Conservation (phyloP, 2,888 invertebrate species). For the Dusona sp. region DNA sequence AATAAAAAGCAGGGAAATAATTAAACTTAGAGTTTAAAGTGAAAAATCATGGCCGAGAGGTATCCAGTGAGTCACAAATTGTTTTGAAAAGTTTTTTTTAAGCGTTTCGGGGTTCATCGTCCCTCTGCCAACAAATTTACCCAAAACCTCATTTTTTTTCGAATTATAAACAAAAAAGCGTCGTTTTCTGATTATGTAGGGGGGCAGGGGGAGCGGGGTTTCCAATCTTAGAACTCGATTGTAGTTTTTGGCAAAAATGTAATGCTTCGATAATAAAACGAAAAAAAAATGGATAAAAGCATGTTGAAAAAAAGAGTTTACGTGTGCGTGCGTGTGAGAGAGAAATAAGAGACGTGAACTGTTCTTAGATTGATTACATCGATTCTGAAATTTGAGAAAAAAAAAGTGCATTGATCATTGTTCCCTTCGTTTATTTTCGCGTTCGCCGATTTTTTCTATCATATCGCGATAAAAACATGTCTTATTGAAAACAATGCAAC, state of each 20-base stretch:
- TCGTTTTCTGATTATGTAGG: constrained; percentile 23
- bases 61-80: constrained; percentile 32
- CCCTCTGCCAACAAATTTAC: constrained; percentile 1
- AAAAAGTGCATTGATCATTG: not conserved
- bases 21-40: constrained; percentile 37
- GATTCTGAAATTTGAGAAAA: not conserved
- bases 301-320: constrained; percentile 24
- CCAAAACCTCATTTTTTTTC: not conserved
- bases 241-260: constrained; percentile 58
- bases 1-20: constrained; percentile 35
- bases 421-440: not conserved
- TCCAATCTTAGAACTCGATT: constrained; percentile 45
- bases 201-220: constrained; percentile 27
- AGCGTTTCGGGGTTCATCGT: constrained; percentile 18
- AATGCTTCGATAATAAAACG: constrained; percentile 57
- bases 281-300: constrained; percentile 32
- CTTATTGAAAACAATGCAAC: not conserved
- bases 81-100: constrained; percentile 9
- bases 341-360: constrained; percentile 33
- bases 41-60: constrained; percentile 44
- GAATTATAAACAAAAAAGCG: not conserved
- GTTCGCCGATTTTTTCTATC: not conserved
- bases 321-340: constrained; percentile 12
- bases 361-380: constrained; percentile 23
- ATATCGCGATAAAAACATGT: not conserved